Base-by-base conservation (phyloP, 30 jellyfish, hydroid and myxozoan species). In the Aurelia coerulea region DNA sequence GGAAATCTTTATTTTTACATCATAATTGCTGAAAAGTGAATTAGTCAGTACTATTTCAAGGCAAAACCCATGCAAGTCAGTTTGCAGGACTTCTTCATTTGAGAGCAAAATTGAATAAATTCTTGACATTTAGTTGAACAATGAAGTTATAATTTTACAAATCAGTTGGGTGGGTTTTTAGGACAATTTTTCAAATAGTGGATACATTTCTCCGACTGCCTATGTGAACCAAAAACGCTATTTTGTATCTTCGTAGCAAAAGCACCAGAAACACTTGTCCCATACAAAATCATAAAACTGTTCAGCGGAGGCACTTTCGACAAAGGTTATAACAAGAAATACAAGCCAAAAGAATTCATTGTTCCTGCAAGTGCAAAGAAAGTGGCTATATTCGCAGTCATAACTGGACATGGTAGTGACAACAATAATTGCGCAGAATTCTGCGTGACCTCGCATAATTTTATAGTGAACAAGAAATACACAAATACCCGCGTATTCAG, bases 391-490 rank as follows among this genome's bases (percentile, higher is more conserved):
- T 79, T 60, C 32, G 97, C 99, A 37, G 96, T 86, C 13, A 95
- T 95, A 62, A 89, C 99, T 0, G 99, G 99, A 11, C 99, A 95
- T 71, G 99, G 99, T 37, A 95, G 99, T 74, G 99, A 95, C 78
- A 85, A 95, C 74, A 90, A 95, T 65, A 95, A 95, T 49, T 95
- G 99, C 63, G 99, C 99, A 23, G 99, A 95, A 68, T 95, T 95
- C 87, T 95, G 99, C 81, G 97, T 95, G 35, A 95, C 99, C 8
- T 90, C 97, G 66, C 99, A 95, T 66, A 91, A 76, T 23, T 95
- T 95, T 73, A 60, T 85, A 5, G 91, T 95, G 18, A 95, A 95
- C 42, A 84, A 77, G 52, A 72, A 82, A 37, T 90, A 71, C 91
- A 85, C 74, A n/a, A 95, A 90, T 80, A 78, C 93, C 35, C 96